Base-by-base conservation (phyloP, 2,113 vertebrate species). In the Odobenus rosmarus region DNA sequence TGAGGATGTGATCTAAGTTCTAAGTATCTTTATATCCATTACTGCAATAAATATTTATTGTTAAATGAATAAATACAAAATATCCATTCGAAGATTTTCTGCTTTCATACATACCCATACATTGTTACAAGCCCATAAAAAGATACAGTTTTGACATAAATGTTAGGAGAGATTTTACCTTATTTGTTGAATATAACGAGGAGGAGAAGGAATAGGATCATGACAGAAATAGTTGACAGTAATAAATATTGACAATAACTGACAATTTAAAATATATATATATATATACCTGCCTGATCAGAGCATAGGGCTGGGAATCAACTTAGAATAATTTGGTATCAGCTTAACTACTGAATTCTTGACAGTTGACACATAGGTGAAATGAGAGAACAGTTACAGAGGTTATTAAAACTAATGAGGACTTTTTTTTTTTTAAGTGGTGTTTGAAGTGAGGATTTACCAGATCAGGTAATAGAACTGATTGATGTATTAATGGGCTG, bases 341-440 rank as follows among this genome's bases (percentile, higher is more conserved):
- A 8, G 2, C 13, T 92, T n/a, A 90, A 82, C 26, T 67, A 92
- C 59, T 71, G 42, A 76, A 92, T 95, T 11, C 16, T 39, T 92
- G 31, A 77, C 31, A 71, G 21, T 53, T 88, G 53, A 86, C 59
- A 95, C 57, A 77, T 8, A 79, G 46, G 19, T 94, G 26, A 94
- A 96, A 85, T 57, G 18, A 83, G 71, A 79, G 19, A 89, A 71
- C 3, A 79, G 18, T 77, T 87, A 57, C 39, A 21, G 59, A 71
- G 7, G 8, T 71, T 71, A 96, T 85, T 77, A 64, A 94, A 69
- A 49, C 24, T 94, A 95, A 79, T 24, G n/a, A 95, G 28, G 6
- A 64, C 23, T 21, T 59, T n/a, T 11, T 69, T 81, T 88, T 79
- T 77, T 53, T 59, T n/a, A 39, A 81, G 19, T 49, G 46, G 71